Conservation (phyloP, 2,113 vertebrate genomes). For the Danio rerio region GRCz12tu NC_133184.1:30837001-30837500, state of each 20-base stretch:
- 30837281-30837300: too few species aligned
- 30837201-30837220: not conserved
- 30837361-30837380: too few species aligned
- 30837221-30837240: not conserved
- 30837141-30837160: not conserved
- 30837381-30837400: too few species aligned
- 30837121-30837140: not conserved
- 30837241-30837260: not conserved
- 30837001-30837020: slow-evolving; percentile 10
- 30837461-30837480: too few species aligned
- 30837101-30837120: not conserved
- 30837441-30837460: too few species aligned
- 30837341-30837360: too few species aligned
- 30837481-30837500: too few species aligned
- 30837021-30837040: not conserved
- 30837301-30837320: too few species aligned
- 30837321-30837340: too few species aligned
- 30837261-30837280: too few species aligned
- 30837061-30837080: not conserved
- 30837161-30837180: not conserved
- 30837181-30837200: not conserved
- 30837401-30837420: too few species aligned
- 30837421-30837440: too few species aligned
- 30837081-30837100: slow-evolving; percentile 19
- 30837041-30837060: slow-evolving; percentile 6